Conservation (phyloP, 2,113 vertebrate species). For the Oophaga pumilio region DNA sequence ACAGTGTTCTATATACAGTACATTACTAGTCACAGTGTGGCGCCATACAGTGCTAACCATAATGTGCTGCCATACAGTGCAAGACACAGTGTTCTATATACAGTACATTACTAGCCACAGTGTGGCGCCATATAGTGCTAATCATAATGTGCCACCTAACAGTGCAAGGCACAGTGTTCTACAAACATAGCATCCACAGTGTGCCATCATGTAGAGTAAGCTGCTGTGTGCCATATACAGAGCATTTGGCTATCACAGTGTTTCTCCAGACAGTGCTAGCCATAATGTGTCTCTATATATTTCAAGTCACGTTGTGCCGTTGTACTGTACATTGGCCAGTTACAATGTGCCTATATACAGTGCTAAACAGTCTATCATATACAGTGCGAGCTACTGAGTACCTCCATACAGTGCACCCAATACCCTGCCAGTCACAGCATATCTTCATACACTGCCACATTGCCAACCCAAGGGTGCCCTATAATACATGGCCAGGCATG, state of each 20-base stretch:
- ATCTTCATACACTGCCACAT: too few species aligned
- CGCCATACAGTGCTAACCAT: not conserved
- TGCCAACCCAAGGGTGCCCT: too few species aligned
- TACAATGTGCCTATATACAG: too few species aligned
- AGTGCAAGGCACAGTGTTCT: not conserved
- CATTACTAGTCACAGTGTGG: not conserved
- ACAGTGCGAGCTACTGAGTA: too few species aligned
- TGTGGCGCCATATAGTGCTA: not conserved
- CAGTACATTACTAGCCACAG: not conserved
- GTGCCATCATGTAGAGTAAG: not conserved
- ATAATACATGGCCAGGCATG: too few species aligned
- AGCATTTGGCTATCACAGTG: not conserved
- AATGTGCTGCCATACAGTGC: not conserved
- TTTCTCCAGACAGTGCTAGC: not conserved
- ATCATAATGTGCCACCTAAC: not conserved
- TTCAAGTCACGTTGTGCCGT: too few species aligned
- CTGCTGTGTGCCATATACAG: not conserved
- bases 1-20: not conserved
- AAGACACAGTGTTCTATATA: not conserved
- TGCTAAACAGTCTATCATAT: too few species aligned
- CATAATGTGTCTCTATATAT: not conserved
- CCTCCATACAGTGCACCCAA: not conserved
- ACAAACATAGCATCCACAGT: not conserved
- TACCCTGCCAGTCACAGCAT: not conserved
- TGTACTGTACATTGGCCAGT: too few species aligned